These are phyloP conservation scores for Colossoma macropomum DNA, from an alignment of 2,113 vertebrate genomes.

Conservation along the genomic window DNA sequence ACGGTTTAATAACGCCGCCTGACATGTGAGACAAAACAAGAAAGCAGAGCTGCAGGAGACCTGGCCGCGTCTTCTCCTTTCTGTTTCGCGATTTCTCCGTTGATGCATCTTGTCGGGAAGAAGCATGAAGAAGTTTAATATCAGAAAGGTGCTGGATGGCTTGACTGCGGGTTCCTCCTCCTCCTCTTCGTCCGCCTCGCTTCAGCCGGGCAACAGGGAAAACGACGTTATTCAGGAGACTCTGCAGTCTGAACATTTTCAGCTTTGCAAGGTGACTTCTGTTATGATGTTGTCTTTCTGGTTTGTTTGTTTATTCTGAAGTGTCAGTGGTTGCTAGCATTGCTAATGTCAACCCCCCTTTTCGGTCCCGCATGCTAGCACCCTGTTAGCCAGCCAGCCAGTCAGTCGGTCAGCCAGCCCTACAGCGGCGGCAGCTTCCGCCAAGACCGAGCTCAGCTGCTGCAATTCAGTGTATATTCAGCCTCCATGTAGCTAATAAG, in stretches of 20 bases:
- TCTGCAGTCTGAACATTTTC: slow-evolving; percentile 96
- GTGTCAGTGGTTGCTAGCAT: background rate
- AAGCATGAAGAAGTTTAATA: slow-evolving; percentile 98
- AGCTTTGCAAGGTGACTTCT: slow-evolving; percentile 93
- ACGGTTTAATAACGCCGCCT: slow-evolving; percentile 64
- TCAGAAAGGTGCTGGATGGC: slow-evolving; percentile 97
- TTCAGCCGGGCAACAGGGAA: slow-evolving; percentile 80
- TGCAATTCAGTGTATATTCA: background rate
- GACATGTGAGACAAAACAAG: slow-evolving; percentile 70
- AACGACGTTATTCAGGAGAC: slow-evolving; percentile 88
- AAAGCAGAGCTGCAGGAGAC: slow-evolving; percentile 59
- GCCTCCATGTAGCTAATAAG: background rate
- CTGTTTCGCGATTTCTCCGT: slow-evolving; percentile 59
- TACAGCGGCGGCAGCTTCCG: slow-evolving; percentile 21
- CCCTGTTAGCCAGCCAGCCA: slow-evolving; percentile 1
- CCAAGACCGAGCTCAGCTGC: background rate
- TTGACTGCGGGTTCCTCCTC: slow-evolving; percentile 88
- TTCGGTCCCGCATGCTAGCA: slow-evolving; percentile 35
- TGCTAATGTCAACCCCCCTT: background rate
- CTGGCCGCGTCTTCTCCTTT: slow-evolving; percentile 64
- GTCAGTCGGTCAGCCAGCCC: background rate
- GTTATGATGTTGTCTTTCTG: background rate
- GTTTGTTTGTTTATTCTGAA: background rate
- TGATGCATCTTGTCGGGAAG: slow-evolving; percentile 44
- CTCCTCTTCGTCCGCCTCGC: slow-evolving; percentile 75